These are phyloP conservation scores for Ptilonorhynchus violaceus DNA, from an alignment of 2,113 vertebrate species.

Conservation along the genomic window DNA sequence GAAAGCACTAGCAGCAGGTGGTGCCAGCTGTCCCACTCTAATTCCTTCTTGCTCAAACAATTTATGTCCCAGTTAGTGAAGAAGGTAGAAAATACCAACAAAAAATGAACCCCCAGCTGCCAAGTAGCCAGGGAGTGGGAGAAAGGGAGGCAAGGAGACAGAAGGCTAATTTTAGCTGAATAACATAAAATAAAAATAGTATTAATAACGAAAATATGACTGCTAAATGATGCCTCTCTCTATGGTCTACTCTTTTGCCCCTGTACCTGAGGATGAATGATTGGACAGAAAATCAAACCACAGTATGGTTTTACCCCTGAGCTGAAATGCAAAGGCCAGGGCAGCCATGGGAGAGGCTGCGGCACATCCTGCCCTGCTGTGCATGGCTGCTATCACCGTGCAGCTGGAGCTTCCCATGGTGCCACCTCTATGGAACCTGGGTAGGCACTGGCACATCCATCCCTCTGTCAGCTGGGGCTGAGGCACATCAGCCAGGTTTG, in stretches of 20 bases:
- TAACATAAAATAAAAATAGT: not conserved
- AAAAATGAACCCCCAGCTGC: not conserved
- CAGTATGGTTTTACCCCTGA: not conserved
- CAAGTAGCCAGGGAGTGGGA: not conserved
- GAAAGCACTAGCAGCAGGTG: not conserved
- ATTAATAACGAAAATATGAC: not conserved
- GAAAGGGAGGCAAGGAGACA: not conserved
- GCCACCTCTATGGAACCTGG: not conserved
- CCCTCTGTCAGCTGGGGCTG: not conserved
- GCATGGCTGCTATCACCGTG: not conserved
- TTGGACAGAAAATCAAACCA: not conserved
- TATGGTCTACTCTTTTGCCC: rapidly evolving
- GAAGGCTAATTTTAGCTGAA: not conserved
- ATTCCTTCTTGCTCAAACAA: not conserved
- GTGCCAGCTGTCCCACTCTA: not conserved
- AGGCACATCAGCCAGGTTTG: not conserved
- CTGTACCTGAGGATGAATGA: not conserved
- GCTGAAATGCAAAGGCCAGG: not conserved
- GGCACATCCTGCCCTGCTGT: not conserved
- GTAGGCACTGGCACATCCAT: not conserved
- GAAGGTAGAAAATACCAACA: not conserved
- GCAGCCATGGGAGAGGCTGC: not conserved
- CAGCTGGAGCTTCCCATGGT: not conserved
- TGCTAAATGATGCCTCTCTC: not conserved
- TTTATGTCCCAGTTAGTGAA: not conserved